Base-by-base conservation (phyloP, 64 coral and sea anemone genomes). In the Anthopleura sola region DNA sequence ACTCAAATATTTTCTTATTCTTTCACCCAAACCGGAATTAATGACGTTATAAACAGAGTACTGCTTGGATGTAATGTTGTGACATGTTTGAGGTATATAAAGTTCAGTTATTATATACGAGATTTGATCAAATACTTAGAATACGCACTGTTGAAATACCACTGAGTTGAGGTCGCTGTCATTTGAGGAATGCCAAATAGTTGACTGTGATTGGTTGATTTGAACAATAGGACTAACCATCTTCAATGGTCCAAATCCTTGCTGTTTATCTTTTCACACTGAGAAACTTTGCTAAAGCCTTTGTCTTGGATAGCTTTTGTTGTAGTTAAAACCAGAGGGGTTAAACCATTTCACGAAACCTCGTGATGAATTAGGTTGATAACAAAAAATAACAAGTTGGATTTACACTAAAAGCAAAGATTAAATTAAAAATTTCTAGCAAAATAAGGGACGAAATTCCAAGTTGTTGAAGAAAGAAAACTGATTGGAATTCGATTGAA, bases 201-300 rank as follows among this genome's bases (percentile, higher is more conserved):
- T 16, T 44, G 37, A 37, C 11, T 9, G 36, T 79, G 76, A 79
- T 79, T 79, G 76, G 76, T 26, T 18, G 76, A 79, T 23, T 44
- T 44, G 3, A 38, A 79, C 76, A 79, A 79, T 79, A 24, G 5
- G 38, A 14, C 76, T 79, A 79, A 79, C 76, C 37, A 79, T 24
- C 21, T 79, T 79, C 34, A 79, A 79, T 44, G 20, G 38, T 11
- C 24, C 19, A 79, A 48, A 44, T 62, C 76, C 44, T 48, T 46
- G n/a, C 24, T 79, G 76, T 79, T 79, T 79, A 79, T 44, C 76
- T 79, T 79, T 21, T 40, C 76, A 47, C 18, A 79, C 76, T 79
- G 76, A 21, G 76, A 79, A 2, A 26, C 47, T 79, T 79, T 48
- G 8, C 11, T 79, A 48, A 79, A 48, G 7, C 76, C 39, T 79